phyloP scores from a whole-genome alignment of 2,888 invertebrate species.

The Drosophila fulvimacula region DNA sequence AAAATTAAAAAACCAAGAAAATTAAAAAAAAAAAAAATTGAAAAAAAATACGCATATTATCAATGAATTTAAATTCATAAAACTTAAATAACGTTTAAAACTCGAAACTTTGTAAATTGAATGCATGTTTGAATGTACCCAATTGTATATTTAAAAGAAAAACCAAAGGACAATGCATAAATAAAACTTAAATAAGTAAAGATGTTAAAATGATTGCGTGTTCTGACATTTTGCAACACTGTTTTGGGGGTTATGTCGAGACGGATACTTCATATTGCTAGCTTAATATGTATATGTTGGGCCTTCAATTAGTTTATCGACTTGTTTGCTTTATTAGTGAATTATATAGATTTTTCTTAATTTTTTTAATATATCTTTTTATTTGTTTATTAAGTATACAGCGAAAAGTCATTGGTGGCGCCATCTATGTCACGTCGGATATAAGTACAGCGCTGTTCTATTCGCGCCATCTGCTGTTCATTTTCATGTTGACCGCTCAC shows the following conservation, averaged over 20 bases:
- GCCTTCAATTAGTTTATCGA: not conserved
- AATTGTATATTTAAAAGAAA: slow-evolving; percentile 64
- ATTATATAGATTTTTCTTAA: no score
- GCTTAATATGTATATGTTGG: not conserved
- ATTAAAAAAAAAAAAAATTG: slow-evolving; percentile 24
- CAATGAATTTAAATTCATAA: slow-evolving; percentile 71
- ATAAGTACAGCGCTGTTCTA: not conserved
- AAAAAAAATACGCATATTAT: slow-evolving; percentile 62
- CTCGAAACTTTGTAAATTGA: slow-evolving; percentile 67
- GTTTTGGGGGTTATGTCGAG: not conserved
- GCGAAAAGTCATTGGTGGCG: not conserved
- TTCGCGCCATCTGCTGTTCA: not conserved
- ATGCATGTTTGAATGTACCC: slow-evolving; percentile 67
- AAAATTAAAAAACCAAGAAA: slow-evolving; percentile 25
- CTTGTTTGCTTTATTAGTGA: no score
- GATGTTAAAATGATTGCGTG: slow-evolving; percentile 22
- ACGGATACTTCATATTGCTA: not conserved
- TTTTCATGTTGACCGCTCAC: not conserved
- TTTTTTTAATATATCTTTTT: no score
- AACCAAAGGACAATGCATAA: slow-evolving; percentile 42
- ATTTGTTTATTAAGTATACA: not conserved
- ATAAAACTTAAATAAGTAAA: slow-evolving; percentile 68
- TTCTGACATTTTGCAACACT: not conserved
- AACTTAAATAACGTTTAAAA: slow-evolving; percentile 67
- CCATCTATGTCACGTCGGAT: not conserved